A percentile compares a stretch with the other conserved stretches of the same genome.
These are phyloP conservation scores for Poecilobothrus nobilitatus DNA, from an alignment of 2,888 invertebrate species.

Conservation along the genomic window DNA sequence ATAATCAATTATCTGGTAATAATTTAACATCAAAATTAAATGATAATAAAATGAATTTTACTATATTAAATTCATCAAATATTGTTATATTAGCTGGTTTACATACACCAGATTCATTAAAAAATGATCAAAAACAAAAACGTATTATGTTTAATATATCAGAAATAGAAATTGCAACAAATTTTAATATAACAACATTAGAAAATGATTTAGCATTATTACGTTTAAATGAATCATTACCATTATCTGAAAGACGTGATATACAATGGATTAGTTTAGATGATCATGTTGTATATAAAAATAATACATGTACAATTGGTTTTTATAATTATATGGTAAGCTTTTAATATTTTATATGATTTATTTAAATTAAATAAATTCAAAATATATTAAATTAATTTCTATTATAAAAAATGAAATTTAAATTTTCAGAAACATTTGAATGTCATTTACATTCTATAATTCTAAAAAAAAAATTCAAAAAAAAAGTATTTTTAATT, in stretches of 20 bases:
- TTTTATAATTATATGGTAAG: slow-evolving; percentile 7
- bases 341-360: not conserved
- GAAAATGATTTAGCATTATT: slow-evolving; percentile 30
- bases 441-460: too few species aligned
- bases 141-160: slow-evolving; percentile 22
- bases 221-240: slow-evolving; percentile 25
- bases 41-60: not conserved
- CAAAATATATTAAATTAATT: not conserved
- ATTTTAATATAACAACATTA: slow-evolving; percentile 25
- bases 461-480: too few species aligned
- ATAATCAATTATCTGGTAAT: too few species aligned
- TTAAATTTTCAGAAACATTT: too few species aligned
- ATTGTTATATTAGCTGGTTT: slow-evolving; percentile 25
- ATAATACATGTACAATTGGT: slow-evolving; percentile 22
- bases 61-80: slow-evolving; percentile 19
- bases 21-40: not conserved
- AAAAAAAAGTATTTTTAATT: too few species aligned
- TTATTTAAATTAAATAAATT: not conserved
- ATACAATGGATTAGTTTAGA: slow-evolving; percentile 31
- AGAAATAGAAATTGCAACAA: slow-evolving; percentile 20
- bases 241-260: slow-evolving; percentile 26
- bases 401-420: not conserved
- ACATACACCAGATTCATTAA: slow-evolving; percentile 15
- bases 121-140: not conserved
- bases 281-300: slow-evolving; percentile 23